Conservation (phyloP, 2,797 vertebrate genomes). For the Spondyliosoma cantharus region DNA sequence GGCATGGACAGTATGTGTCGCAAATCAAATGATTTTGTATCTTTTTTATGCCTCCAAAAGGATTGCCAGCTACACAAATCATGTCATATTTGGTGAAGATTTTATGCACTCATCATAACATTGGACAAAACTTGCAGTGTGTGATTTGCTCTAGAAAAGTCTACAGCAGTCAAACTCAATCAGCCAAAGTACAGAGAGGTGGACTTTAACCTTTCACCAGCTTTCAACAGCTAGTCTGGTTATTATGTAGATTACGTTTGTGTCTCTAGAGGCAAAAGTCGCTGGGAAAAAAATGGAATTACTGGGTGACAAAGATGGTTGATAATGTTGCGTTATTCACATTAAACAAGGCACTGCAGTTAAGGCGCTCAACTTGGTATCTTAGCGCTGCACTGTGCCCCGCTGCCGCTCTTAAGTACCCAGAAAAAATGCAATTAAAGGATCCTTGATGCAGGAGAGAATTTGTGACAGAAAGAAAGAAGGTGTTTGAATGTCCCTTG, state of each 20-base stretch:
- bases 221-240: slow-evolving; percentile 2
- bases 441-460: background rate
- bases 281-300: background rate
- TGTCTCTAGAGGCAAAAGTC: background rate
- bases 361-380: background rate
- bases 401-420: background rate
- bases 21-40: background rate
- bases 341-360: background rate
- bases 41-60: background rate
- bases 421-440: background rate
- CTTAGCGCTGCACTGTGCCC: background rate
- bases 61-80: background rate
- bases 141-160: slow-evolving; percentile 37
- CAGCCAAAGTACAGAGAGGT: background rate
- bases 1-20: too few species aligned
- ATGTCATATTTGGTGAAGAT: too few species aligned
- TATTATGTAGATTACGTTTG: background rate
- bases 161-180: background rate
- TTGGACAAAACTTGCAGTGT: background rate
- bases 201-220: slow-evolving; percentile 73
- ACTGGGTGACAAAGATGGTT: background rate
- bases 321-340: background rate
- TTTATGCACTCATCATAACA: background rate
- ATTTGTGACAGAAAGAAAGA: background rate
- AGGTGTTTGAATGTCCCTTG: background rate